Evolutionary conservation across 2,113 vertebrate genomes (phyloP), one percentile per base, ranked within the genome.

Genomic region (Pterocles gutturalis): DNA sequence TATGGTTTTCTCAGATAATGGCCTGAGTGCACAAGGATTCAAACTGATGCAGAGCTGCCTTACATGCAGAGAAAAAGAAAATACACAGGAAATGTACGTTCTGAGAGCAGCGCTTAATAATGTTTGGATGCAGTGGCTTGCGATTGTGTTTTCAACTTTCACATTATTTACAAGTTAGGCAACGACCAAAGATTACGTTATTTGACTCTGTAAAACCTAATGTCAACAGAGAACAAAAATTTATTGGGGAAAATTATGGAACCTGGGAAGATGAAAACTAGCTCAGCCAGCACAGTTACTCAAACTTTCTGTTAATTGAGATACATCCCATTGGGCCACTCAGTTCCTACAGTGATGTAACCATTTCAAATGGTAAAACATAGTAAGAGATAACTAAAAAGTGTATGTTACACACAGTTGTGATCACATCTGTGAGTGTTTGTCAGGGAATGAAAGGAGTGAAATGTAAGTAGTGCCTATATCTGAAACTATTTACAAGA

Each of bases 51-150:
- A 94, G 53, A 89, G 16, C 41, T 86, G 36, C 60, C 61, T 83
- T 58, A 43, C 70, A 83, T 19, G 10, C 17, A 22, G 21, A 80
- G 64, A 93, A 97, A 94, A 91, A 94, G n/a, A 72, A 85, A 87
- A 95, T 26, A 89, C 8, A 5, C 66, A 90, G 94, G 97, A 98
- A 96, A 95, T 84, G 12, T 22, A 80, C 11, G 58, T 93, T 93
- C 54, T 55, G 55, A 93, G 75, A 83, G 43, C 24, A 73, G 31
- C 18, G 71, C 33, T 65, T 87, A 89, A 92, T 34, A 73, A 43
- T 13, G 1, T 58, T 84, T 60, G 33, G 31, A 64, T 84, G 24
- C 21, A 79, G 10, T 17, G 19, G 20, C 6, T 82, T 41, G 5
- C 67, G 91, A 38, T 38, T 64, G 64, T 41, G 6, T 79, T 80